Evolutionary conservation across 2,113 vertebrate species (phyloP), one percentile per base, ranked within the genome.

Genomic region (Cyrtonyx montezumae): DNA sequence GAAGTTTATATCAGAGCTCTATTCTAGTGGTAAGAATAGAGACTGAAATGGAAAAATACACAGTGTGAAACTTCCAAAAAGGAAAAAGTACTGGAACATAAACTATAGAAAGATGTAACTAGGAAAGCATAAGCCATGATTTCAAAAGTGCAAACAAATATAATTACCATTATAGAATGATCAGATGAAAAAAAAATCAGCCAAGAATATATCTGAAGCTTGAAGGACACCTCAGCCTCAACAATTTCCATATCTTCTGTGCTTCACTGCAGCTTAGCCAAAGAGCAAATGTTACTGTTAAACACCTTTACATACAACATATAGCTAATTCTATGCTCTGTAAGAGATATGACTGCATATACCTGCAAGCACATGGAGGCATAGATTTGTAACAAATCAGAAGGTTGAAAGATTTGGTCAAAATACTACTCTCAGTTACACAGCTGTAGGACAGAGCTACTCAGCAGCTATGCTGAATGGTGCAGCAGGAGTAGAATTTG

Each of bases 401-500:
- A 83, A 68, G 23, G 61, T 18, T 16, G 48, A 90, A 81, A 81
- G 6, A 4, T 79, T 86, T 93, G 40, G 40, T 53, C 86, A 75
- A 90, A 94, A 81, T 53, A 34, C 40, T 69, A 11, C n/a, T 90
- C 37, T 68, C 40, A 22, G 28, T 65, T 62, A 48, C 26, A 76
- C 70, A 81, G 49, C 70, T 14, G 2, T 79, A 43, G 70, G 62
- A 82, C 28, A 81, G 51, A 87, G 77, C 14, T 87, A 87, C 43
- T 73, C 70, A 45, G 71, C 53, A 87, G 55, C 79, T 84, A 69
- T 84, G 87, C 45, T 93, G 87, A 92, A 84, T 59, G 55, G 67
- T 94, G 84, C 67, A 88, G 92, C 79, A 66, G 88, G 91, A 96
- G 84, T 82, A 95, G 89, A 94, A 93, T 93, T 91, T 91, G 87